Percentiles rank a stretch among this genome's conserved stretches.
Conservation (phyloP, 1,140 invertebrate genomes). For the Apis dorsata region DNA sequence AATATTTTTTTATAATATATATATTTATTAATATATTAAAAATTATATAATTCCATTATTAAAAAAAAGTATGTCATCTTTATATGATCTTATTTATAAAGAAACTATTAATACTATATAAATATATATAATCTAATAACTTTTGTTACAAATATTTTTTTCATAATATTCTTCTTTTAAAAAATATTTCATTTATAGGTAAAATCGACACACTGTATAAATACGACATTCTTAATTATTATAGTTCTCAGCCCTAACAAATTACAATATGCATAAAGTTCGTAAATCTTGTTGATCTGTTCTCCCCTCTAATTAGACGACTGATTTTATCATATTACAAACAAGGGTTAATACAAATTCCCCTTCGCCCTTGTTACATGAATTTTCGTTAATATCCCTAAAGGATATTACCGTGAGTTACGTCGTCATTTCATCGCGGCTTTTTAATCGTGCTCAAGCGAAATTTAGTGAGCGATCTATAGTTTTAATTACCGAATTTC, state of each 20-base stretch:
- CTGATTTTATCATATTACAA: not conserved
- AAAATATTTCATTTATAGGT: too few species aligned
- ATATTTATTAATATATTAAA: too few species aligned
- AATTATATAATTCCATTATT: too few species aligned
- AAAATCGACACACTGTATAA: too few species aligned
- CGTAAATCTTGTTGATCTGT: not conserved
- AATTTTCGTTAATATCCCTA: not conserved
- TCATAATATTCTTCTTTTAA: too few species aligned
- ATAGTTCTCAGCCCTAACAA: not conserved
- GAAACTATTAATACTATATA: too few species aligned
- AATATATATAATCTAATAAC: too few species aligned
- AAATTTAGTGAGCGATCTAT: constrained; percentile 14
- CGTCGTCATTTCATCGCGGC: not conserved
- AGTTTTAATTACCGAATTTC: constrained; percentile 20
- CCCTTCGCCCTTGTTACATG: not conserved
- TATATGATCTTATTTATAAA: too few species aligned
- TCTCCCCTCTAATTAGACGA: not conserved
- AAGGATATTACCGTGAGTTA: not conserved
- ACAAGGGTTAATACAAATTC: not conserved
- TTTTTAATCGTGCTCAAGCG: constrained; percentile 15
- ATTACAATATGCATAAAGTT: too few species aligned
- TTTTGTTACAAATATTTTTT: too few species aligned
- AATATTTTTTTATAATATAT: too few species aligned
- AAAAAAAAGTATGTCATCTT: too few species aligned
- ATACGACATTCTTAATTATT: not conserved